phyloP scores from a whole-genome alignment of 2,888 invertebrate species.

The Philereme transversata region DNA sequence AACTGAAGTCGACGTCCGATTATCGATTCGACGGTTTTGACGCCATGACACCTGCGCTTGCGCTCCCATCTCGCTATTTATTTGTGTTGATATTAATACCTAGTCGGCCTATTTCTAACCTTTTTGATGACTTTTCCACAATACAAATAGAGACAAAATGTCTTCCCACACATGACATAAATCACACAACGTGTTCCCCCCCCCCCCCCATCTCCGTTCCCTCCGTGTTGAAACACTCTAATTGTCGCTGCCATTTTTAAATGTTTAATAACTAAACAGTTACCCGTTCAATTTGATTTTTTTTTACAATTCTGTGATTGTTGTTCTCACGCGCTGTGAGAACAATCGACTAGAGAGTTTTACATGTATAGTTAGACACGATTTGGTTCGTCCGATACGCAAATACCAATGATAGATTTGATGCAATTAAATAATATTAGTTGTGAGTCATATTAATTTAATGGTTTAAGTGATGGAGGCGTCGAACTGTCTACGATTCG shows the following conservation, averaged over 20 bases:
- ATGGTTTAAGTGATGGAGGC: constrained; percentile 35
- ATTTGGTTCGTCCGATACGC: constrained; percentile 68
- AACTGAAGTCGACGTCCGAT: constrained; percentile 73
- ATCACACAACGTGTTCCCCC: not conserved
- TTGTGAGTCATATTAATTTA: constrained; percentile 41
- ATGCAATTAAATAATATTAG: constrained; percentile 40
- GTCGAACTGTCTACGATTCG: constrained; percentile 35
- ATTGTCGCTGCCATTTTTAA: constrained; percentile 65
- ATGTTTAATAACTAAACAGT: constrained; percentile 76
- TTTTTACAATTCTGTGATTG: constrained; percentile 57
- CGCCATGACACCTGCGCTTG: constrained; percentile 74
- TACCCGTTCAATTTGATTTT: constrained; percentile 52
- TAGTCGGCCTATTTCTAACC: too few relatives aligned
- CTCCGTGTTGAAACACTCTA: constrained; percentile 33
- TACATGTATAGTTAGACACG: constrained; percentile 61
- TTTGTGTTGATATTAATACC: too few relatives aligned
- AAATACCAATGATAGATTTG: constrained; percentile 55
- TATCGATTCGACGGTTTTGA: constrained; percentile 65
- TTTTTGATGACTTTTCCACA: too few relatives aligned
- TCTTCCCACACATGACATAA: not conserved
- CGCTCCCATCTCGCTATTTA: constrained; percentile 56
- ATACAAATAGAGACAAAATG: too few relatives aligned
- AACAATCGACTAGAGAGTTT: constrained; percentile 63
- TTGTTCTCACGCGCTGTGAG: constrained; percentile 79
- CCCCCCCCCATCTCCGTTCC: not conserved